Conservation (phyloP, 1,140 invertebrate species). For the Tachypleus tridentatus region DNA sequence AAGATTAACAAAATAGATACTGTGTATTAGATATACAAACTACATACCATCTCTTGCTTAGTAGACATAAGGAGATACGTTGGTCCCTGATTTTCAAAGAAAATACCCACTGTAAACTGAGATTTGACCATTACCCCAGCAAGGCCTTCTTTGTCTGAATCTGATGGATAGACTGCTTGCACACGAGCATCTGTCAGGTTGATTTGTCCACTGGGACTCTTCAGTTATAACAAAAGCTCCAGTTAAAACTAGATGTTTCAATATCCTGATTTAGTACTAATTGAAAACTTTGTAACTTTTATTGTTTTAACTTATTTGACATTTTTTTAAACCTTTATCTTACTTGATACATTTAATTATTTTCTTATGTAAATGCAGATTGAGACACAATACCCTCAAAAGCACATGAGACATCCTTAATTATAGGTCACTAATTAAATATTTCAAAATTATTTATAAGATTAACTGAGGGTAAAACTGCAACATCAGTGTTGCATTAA, state of each 20-base stretch:
- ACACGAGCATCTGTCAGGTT: conserved; percentile 87
- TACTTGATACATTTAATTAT: no score
- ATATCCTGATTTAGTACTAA: no score
- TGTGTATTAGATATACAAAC: conserved; percentile 2
- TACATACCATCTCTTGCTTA: conserved; percentile 57
- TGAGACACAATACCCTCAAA: no score
- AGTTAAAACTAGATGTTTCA: no score
- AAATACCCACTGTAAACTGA: conserved; percentile 77
- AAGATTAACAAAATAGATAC: neutral
- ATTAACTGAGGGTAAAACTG: no score
- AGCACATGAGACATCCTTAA: no score
- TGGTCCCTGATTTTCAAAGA: conserved; percentile 79
- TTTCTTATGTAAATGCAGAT: no score
- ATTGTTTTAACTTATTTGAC: neutral
- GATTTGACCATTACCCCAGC: conserved; percentile 29
- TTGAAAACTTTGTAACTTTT: conserved; percentile 4
- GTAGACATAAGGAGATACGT: conserved; percentile 80
- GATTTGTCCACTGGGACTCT: conserved; percentile 83
- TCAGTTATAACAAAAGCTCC: conserved; percentile 17
- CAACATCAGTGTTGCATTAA: no score
- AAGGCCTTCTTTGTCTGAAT: conserved; percentile 65
- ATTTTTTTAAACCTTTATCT: neutral
- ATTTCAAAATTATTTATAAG: no score
- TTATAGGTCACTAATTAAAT: no score
- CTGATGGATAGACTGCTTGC: conserved; percentile 82